Percentiles rank a stretch among this genome's conserved stretches.
phyloP scores from a whole-genome alignment of 2,888 invertebrate genomes.

The Caenorhabditis zanzibari region DNA sequence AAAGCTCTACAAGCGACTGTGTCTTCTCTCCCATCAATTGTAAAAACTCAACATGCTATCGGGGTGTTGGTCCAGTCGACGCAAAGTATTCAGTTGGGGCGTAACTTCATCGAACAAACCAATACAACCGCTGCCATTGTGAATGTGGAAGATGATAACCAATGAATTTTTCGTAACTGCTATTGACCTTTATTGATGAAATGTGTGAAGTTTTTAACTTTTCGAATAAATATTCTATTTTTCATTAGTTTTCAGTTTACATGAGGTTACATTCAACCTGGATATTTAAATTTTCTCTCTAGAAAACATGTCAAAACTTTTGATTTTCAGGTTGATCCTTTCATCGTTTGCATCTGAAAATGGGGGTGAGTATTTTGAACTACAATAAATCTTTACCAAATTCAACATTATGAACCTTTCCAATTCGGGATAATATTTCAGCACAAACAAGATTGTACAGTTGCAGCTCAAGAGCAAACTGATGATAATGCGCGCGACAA shows the following conservation, averaged over 20 bases:
- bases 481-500: neutral
- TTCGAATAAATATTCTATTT: too few species aligned
- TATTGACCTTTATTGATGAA: too few species aligned
- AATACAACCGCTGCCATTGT: neutral
- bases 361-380: slow-evolving; percentile 2
- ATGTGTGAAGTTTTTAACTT: too few species aligned
- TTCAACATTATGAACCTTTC: too few species aligned
- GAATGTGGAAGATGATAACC: neutral
- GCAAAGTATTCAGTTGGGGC: neutral
- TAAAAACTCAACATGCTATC: neutral
- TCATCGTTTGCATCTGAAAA: neutral
- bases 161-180: too few species aligned
- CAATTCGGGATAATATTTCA: too few species aligned
- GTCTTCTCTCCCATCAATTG: neutral
- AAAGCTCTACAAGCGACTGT: neutral
- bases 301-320: too few species aligned
- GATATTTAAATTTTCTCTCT: too few species aligned
- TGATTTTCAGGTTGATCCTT: neutral
- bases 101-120: neutral
- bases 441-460: neutral
- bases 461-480: neutral
- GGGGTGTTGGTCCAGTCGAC: neutral
- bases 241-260: too few species aligned
- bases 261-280: too few species aligned
- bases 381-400: too few species aligned